These are phyloP conservation scores for Caenorhabditis briggsae DNA, from an alignment of 1,140 invertebrate genomes.

Conservation along the genomic window DNA sequence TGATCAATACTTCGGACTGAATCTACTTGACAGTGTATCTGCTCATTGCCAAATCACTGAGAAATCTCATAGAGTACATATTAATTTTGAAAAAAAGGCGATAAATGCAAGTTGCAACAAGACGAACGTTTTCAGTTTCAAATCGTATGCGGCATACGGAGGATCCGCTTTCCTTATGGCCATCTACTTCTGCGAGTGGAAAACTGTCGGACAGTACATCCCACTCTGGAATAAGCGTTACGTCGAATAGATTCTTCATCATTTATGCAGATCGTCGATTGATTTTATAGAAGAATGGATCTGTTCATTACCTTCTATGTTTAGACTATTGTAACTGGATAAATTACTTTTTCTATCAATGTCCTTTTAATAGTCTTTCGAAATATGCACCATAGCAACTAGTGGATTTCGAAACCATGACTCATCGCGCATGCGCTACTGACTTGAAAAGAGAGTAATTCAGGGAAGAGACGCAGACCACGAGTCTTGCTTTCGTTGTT, in stretches of 20 bases:
- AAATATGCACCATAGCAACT: neutral
- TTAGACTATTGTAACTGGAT: constrained; percentile 13
- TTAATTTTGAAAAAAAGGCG: too few relatives aligned
- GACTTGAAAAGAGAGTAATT: constrained; percentile 7
- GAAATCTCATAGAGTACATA: too few relatives aligned
- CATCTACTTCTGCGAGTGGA: constrained; percentile 75
- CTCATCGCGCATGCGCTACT: neutral
- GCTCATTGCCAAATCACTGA: too few relatives aligned
- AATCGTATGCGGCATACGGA: constrained; percentile 69
- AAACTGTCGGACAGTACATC: constrained; percentile 72
- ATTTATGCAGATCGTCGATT: neutral
- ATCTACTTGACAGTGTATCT: too few relatives aligned
- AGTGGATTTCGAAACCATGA: constrained; percentile 14
- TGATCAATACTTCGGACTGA: neutral
- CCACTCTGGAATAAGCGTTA: constrained; percentile 72
- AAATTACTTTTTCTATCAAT: constrained; percentile 9
- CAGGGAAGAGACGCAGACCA: constrained; percentile 8
- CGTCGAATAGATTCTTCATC: constrained; percentile 44
- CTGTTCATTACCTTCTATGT: neutral
- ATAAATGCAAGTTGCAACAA: too few relatives aligned
- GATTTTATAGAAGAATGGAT: constrained; percentile 12
- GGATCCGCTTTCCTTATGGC: constrained; percentile 69
- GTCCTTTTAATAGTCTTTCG: neutral
- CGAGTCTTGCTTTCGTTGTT: neutral
- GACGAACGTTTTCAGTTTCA: constrained; percentile 62